Evolutionary conservation across 2,888 invertebrate genomes (phyloP).

Genomic region (Taphrorychus bicolor): DNA sequence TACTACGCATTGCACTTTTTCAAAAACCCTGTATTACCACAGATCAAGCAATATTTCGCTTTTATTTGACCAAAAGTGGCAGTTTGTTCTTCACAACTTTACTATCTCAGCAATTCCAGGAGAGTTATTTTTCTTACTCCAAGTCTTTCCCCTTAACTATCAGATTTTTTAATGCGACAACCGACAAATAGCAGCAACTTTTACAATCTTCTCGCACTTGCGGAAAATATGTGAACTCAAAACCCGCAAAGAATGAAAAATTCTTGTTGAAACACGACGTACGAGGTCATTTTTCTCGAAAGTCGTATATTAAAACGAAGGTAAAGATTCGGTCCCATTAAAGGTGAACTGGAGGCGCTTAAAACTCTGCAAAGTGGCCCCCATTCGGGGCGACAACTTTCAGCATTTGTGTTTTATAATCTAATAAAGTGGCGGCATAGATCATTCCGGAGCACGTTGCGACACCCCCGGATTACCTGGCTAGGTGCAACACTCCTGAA

Average conservation of each 20-base stretch:
- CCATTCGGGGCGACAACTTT: slow-evolving; percentile 41
- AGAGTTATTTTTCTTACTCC: too few species aligned
- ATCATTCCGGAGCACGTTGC: slow-evolving; percentile 44
- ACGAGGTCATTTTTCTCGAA: background rate
- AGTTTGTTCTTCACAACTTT: too few species aligned
- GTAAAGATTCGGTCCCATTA: background rate
- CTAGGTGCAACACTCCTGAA: slow-evolving; percentile 33
- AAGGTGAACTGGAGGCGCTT: background rate
- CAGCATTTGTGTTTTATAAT: slow-evolving; percentile 52
- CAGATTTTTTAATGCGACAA: too few species aligned
- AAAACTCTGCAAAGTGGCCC: slow-evolving; percentile 24
- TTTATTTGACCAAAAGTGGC: too few species aligned
- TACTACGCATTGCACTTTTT: too few species aligned
- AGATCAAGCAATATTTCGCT: too few species aligned
- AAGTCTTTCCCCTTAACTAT: background rate
- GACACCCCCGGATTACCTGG: slow-evolving; percentile 29
- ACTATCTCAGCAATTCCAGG: too few species aligned
- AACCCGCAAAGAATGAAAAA: background rate
- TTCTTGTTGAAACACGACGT: background rate
- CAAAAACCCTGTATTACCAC: too few species aligned
- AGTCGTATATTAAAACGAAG: background rate
- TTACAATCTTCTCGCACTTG: too few species aligned
- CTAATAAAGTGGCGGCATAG: slow-evolving; percentile 52
- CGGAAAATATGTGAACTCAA: too few species aligned
- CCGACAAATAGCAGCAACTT: too few species aligned